A percentile compares a stretch with the other conserved stretches of the same genome.
phyloP scores from a whole-genome alignment of 1,140 invertebrate species.

The Bombus terrestris region DNA sequence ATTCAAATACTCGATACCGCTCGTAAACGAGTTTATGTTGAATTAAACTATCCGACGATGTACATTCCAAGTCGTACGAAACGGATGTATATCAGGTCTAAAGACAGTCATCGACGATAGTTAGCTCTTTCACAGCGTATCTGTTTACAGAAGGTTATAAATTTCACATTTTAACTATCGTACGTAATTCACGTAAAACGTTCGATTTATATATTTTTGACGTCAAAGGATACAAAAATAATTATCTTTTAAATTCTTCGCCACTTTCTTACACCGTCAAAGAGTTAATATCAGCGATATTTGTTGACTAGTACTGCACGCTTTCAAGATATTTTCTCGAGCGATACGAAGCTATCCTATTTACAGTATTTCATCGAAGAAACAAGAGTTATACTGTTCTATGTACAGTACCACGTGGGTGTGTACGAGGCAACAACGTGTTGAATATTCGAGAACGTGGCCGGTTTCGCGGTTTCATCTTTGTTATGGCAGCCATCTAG shows the following conservation, averaged over 20 bases:
- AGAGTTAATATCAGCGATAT: not conserved
- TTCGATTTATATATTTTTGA: not conserved
- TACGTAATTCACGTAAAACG: too few relatives aligned
- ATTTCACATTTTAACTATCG: too few relatives aligned
- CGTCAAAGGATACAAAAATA: not conserved
- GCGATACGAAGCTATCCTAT: not conserved
- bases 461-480: constrained; percentile 59
- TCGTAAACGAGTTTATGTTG: not conserved
- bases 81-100: not conserved
- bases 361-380: constrained; percentile 13
- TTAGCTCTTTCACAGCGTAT: not conserved
- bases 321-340: not conserved
- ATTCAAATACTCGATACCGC: not conserved
- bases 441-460: constrained; percentile 29
- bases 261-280: not conserved
- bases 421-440: not conserved
- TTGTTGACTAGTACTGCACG: too few relatives aligned
- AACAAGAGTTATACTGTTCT: constrained; percentile 16
- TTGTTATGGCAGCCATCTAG: constrained; percentile 65
- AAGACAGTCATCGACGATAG: not conserved
- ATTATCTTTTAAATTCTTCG: not conserved
- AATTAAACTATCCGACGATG: not conserved
- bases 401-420: not conserved
- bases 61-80: not conserved
- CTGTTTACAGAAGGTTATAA: too few relatives aligned